Conservation (phyloP, 2,888 invertebrate genomes). For the Neocrepidodera transversa region DNA sequence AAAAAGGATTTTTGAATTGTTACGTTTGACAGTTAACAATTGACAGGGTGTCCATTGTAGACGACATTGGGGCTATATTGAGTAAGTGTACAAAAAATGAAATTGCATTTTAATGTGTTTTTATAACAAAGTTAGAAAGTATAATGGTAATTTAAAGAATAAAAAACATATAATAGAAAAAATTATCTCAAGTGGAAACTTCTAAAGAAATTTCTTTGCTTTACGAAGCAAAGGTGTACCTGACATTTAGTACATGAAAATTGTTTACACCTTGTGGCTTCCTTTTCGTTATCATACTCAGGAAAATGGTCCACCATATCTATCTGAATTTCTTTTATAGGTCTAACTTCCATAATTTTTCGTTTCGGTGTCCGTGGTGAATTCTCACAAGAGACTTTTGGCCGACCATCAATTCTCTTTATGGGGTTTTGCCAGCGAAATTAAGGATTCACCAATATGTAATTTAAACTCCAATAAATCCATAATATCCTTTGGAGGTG, state of each 20-base stretch:
- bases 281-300: constrained; percentile 8
- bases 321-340: constrained; percentile 2
- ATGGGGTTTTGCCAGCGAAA: not conserved
- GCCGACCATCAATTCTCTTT: constrained; percentile 4
- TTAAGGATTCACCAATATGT: constrained; percentile 4
- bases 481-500: not conserved
- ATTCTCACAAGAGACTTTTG: not conserved
- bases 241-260: too few relatives aligned
- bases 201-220: too few relatives aligned
- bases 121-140: too few relatives aligned
- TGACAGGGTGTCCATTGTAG: not conserved
- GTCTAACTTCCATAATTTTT: constrained; percentile 2
- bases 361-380: constrained; percentile 3
- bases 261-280: not conserved
- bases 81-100: not conserved
- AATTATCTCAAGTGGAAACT: too few relatives aligned
- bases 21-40: not conserved
- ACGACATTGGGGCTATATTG: not conserved
- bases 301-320: constrained; percentile 1
- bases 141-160: not conserved
- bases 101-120: not conserved
- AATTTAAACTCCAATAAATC: not conserved
- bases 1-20: not conserved
- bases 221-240: too few relatives aligned
- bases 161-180: too few relatives aligned